A percentile compares a stretch with the other conserved stretches of the same genome.
Evolutionary conservation across 2,113 vertebrate species (phyloP).

Genomic region (Meles meles): DNA sequence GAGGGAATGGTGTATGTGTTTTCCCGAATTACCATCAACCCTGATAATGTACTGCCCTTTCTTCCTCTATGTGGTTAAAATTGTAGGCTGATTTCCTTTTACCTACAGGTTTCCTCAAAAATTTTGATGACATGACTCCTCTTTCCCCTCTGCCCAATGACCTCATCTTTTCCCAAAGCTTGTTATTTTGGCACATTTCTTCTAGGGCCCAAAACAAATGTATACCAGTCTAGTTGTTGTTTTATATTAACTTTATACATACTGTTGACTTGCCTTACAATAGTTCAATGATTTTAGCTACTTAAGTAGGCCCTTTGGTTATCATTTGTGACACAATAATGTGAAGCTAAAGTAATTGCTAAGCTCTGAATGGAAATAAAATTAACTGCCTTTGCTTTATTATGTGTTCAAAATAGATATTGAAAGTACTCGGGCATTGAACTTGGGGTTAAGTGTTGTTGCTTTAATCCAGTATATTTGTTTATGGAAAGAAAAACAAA

Average conservation of each 20-base stretch:
- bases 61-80: neutral
- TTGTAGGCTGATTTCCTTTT: neutral
- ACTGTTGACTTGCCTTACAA: neutral
- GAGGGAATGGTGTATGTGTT: neutral
- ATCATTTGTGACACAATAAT: constrained; percentile 57
- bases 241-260: constrained; percentile 46
- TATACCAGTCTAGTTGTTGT: neutral
- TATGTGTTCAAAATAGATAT: constrained; percentile 18
- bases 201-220: neutral
- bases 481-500: constrained; percentile 41
- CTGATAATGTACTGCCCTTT: neutral
- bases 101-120: neutral
- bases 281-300: constrained; percentile 36
- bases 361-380: constrained; percentile 45
- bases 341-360: constrained; percentile 54
- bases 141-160: neutral
- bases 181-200: neutral
- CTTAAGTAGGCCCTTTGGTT: constrained; percentile 28
- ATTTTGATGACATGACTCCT: neutral
- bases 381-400: constrained; percentile 22
- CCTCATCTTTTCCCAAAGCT: constrained; percentile 24
- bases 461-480: constrained; percentile 11
- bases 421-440: constrained; percentile 13
- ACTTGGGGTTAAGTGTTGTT: constrained; percentile 6
- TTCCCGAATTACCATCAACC: neutral